Conservation (phyloP, 2,797 vertebrate species). For the Parambassis ranga region DNA sequence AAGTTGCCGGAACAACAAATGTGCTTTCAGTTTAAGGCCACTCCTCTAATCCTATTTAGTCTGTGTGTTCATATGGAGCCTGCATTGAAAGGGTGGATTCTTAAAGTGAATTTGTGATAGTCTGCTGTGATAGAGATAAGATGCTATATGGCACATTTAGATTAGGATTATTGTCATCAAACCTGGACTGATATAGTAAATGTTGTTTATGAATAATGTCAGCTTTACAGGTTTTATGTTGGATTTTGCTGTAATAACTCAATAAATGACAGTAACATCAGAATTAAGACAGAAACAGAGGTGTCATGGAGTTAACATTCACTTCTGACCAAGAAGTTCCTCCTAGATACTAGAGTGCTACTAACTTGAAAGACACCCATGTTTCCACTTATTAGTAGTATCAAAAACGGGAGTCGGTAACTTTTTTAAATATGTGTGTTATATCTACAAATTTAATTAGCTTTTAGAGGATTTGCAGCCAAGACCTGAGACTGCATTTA, state of each 20-base stretch:
- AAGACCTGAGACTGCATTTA: too few species aligned
- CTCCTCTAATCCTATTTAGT: neutral
- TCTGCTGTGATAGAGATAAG: neutral
- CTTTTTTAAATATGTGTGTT: too few species aligned
- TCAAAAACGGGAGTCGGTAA: too few species aligned
- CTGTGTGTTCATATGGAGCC: neutral
- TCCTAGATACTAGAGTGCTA: too few species aligned
- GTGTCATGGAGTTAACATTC: too few species aligned
- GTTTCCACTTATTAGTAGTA: too few species aligned
- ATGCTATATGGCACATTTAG: neutral
- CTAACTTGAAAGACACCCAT: too few species aligned
- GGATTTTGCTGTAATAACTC: neutral
- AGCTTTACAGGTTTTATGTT: neutral
- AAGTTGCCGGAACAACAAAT: neutral
- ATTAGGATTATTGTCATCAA: neutral
- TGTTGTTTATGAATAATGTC: neutral
- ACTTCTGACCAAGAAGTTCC: too few species aligned
- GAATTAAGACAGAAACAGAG: too few species aligned
- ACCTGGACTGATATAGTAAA: neutral
- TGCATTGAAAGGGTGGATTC: neutral
- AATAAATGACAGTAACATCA: neutral
- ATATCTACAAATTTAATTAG: neutral
- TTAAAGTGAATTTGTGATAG: neutral
- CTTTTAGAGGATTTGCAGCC: neutral
- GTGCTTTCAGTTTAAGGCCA: neutral